These are phyloP conservation scores for human DNA, from an alignment of 2,113 vertebrate species.

Conservation along the genomic window DNA sequence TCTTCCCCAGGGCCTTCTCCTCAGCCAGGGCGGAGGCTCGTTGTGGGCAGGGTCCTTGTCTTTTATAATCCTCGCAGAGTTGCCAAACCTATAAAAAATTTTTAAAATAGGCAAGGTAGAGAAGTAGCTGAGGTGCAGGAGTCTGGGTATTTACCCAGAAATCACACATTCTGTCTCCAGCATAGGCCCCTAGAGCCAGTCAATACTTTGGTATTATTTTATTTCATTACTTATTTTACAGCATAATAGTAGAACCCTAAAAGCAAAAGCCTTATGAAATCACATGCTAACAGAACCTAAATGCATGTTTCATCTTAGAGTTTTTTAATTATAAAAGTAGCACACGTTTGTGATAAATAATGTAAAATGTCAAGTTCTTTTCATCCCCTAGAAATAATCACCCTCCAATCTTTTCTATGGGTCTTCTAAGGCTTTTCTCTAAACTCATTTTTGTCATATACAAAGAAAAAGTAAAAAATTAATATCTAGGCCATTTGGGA, in stretches of 20 bases:
- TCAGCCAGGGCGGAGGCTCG: not conserved
- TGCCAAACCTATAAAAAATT: not conserved
- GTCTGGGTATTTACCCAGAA: not conserved
- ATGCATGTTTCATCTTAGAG: not conserved
- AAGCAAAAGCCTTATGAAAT: not conserved
- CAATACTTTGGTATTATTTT: not conserved
- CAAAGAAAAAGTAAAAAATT: not conserved
- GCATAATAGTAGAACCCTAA: not conserved
- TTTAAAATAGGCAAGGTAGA: not conserved
- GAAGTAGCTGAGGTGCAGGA: not conserved
- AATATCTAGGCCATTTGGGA: not conserved
- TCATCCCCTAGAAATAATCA: not conserved
- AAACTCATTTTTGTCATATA: not conserved
- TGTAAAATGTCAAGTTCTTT: not conserved
- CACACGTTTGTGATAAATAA: not conserved
- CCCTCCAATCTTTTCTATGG: not conserved
- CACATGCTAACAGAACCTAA: not conserved
- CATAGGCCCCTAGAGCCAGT: not conserved
- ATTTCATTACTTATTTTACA: not conserved
- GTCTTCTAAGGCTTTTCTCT: not conserved
- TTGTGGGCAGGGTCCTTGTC: not conserved
- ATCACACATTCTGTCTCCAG: not conserved
- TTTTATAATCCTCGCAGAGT: not conserved
- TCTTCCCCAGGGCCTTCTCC: not conserved
- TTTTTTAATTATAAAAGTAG: constrained; percentile 7